phyloP scores from a whole-genome alignment of 2,888 invertebrate species.

The Stenichneumon culpator region DNA sequence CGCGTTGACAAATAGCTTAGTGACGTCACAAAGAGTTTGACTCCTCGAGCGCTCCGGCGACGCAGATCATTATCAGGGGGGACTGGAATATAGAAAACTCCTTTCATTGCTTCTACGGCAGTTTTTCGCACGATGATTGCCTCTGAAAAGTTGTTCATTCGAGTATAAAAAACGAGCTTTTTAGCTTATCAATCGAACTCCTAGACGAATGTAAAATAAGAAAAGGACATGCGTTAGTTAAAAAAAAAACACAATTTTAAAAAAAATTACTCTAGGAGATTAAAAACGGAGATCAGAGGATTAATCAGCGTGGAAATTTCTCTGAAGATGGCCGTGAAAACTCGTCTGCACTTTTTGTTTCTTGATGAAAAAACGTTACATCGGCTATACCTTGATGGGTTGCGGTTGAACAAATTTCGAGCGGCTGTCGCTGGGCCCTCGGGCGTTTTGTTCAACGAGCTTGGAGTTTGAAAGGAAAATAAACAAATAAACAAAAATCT shows the following conservation, averaged over 20 bases:
- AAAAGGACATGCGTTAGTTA: neutral
- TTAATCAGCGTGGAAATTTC: neutral
- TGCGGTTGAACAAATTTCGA: slow-evolving; percentile 21
- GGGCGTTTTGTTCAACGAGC: slow-evolving; percentile 34
- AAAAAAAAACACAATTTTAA: neutral
- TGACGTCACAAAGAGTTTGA: slow-evolving; percentile 26
- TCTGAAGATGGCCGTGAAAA: neutral
- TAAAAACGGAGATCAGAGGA: neutral
- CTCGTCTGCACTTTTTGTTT: slow-evolving; percentile 28
- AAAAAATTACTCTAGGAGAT: neutral
- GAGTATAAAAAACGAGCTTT: neutral
- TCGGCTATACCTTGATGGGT: neutral
- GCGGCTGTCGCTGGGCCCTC: slow-evolving; percentile 16
- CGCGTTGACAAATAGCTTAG: slow-evolving; percentile 29
- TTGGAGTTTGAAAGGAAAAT: slow-evolving; percentile 19
- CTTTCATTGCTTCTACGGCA: slow-evolving; percentile 1
- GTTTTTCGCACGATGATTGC: neutral
- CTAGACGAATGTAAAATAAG: neutral
- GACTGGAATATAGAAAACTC: neutral
- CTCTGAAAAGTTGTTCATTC: neutral
- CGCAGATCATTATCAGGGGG: slow-evolving; percentile 4
- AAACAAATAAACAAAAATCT: slow-evolving; percentile 23
- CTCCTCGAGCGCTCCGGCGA: slow-evolving; percentile 21
- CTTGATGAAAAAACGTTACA: neutral
- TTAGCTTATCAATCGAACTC: neutral